These are phyloP conservation scores for Bovichtus variegatus DNA, from an alignment of 2,797 vertebrate genomes.

Conservation along the genomic window DNA sequence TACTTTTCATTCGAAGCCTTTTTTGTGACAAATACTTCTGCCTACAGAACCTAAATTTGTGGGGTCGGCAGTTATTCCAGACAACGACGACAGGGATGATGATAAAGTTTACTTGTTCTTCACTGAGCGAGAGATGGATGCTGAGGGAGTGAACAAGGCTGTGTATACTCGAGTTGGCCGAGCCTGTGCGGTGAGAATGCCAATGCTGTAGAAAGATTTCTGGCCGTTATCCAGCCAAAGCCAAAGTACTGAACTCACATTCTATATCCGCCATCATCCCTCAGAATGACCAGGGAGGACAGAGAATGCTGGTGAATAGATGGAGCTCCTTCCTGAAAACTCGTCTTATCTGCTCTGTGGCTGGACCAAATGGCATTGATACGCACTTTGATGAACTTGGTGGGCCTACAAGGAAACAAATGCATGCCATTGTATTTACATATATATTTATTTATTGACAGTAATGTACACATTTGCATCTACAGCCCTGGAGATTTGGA, in stretches of 20 bases:
- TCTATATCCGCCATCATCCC: constrained; percentile 26
- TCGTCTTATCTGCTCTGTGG: constrained; percentile 94
- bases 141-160: constrained; percentile 86
- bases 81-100: constrained; percentile 95
- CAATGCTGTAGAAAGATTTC: not conserved
- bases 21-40: constrained; percentile 2
- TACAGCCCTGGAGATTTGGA: not conserved
- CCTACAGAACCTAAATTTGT: constrained; percentile 93
- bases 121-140: constrained; percentile 91
- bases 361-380: constrained; percentile 93
- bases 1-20: not conserved
- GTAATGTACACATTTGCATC: not conserved
- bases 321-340: constrained; percentile 97
- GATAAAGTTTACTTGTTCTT: constrained; percentile 99
- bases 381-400: constrained; percentile 97
- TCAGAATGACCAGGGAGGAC: constrained; percentile 96
- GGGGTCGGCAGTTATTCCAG: constrained; percentile 92
- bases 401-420: constrained; percentile 69
- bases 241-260: constrained; percentile 14
- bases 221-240: not conserved
- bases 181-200: constrained; percentile 90
- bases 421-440: too few species aligned
- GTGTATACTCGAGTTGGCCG: constrained; percentile 92
- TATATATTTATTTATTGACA: too few species aligned
- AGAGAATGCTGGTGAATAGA: constrained; percentile 95